Base-by-base conservation (phyloP, 2,113 vertebrate species). In the Sarotherodon lohbergeri region DNA sequence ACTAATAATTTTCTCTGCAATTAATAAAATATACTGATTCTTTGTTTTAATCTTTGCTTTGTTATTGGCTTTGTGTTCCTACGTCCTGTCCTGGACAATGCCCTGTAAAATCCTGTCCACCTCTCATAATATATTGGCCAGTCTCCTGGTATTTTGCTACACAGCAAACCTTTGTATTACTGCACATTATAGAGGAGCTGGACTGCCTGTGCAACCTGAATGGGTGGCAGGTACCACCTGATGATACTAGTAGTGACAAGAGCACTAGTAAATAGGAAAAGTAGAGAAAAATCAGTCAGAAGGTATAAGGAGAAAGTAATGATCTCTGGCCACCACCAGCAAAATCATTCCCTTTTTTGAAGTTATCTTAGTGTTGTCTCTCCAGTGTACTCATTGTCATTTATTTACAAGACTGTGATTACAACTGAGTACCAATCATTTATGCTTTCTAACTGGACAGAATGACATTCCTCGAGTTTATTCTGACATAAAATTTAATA, bases 41-140 rank as follows among this genome's bases (percentile, higher is more conserved):
- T 66, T 39, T 39, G 6, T 66, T 66, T 66, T 66, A 34, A 66
- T 66, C 61, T 39, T 66, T 39, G 36, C 8, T 39, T 39, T 36
- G 34, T 36, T 36, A 36, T 36, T 36, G 34, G 34, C 6, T 36
- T 36, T 1, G 57, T 61, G 57, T 17, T 66, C 19, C 1, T 39
- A 22, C 2, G 1, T 39, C 68, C 41, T 27, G 8, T 73, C 13
- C 13, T 46, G 41, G 13, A 27, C 41, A 73, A 73, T 73, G 22
- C 4, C 0, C 1, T 7, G 13, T 46, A 73, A 6, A 73, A 10
- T 41, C 1, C 41, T 48, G 8, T 27, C 41, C 4, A 73, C 22
- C 8, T 76, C 41, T 48, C 22, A 16, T 48, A 29, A 76, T 46
- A 10, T 17, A 46, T 10, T 29, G 41, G 24, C 24, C 71, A 48